Base-by-base conservation (phyloP, 2,797 vertebrate species). In the Rachycentron canadum region DNA sequence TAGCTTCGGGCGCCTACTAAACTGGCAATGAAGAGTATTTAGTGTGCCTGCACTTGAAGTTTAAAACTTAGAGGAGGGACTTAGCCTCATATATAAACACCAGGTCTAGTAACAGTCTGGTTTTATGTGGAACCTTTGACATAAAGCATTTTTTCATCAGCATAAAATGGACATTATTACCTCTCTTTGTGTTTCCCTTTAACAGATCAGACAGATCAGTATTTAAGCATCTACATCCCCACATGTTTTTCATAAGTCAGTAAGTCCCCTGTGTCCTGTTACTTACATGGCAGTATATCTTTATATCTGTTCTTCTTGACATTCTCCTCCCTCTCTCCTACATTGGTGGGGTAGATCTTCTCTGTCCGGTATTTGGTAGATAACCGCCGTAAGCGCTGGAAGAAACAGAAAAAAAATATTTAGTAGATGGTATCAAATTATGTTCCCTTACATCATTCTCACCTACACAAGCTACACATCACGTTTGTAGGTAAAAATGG, bases 221-320 rank as follows among this genome's bases (percentile, higher is more conserved):
- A 38, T 63, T 23, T 17, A 47, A 16, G 21, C n/a, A n/a, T n/a
- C n/a, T n/a, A n/a, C n/a, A n/a, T n/a, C n/a, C n/a, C n/a, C 40
- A n/a, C 5, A 1, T 25, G 59, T 30, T 34, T 58, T 26, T n/a
- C n/a, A 3, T 1, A 3, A 2, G 16, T 26, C 17, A 30, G 14
- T 25, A 40, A n/a, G 9, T 19, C 41, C 41, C 14, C 34, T 47
- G 52, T 67, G 26, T 12, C 10, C 12, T 7, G 0, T 17, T 26
- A 77, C 97, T 97, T 95, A 99, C 98, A 99, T 70, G 98, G 98
- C 84, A 99, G 93, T 89, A 99, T 99, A 90, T 99, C 98, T 92
- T 99, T 99, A 83, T 99, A 99, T 97, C 98, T 93, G 93, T 99
- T 99, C 95, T 99, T 99, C 94, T 99, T 99, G 86, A 99, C 97